phyloP scores from a whole-genome alignment of 2,113 vertebrate genomes.

The Zapus hudsonius region DNA sequence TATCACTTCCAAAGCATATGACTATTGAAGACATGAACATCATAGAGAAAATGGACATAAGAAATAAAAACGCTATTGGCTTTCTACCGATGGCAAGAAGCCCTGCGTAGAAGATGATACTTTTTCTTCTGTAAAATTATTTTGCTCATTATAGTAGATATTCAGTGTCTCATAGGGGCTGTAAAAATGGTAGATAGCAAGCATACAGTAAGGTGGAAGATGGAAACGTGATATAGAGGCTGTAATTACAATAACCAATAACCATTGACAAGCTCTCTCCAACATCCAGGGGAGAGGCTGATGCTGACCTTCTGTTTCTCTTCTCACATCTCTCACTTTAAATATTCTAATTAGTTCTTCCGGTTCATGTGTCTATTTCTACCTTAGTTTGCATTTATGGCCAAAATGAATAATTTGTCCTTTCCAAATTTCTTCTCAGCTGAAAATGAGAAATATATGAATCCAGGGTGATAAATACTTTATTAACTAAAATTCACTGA shows the following conservation, averaged over 20 bases:
- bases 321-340: background rate
- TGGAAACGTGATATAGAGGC: background rate
- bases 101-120: background rate
- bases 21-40: background rate
- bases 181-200: background rate
- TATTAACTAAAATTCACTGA: background rate
- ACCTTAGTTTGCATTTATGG: background rate
- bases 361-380: background rate
- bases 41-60: background rate
- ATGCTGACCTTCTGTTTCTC: background rate
- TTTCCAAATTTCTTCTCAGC: background rate
- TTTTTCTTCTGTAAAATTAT: background rate
- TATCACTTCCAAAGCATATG: background rate
- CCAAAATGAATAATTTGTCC: background rate
- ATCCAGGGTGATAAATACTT: background rate
- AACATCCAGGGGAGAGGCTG: background rate
- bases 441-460: background rate
- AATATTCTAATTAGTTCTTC: background rate
- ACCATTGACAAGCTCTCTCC: background rate
- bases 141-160: background rate
- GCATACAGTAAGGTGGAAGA: rapidly evolving
- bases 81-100: background rate
- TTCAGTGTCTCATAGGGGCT: background rate
- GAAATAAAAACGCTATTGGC: background rate
- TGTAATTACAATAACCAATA: background rate